A percentile compares a stretch with the other conserved stretches of the same genome.
These are phyloP conservation scores for Brachyopa scutellaris DNA, from an alignment of 2,888 invertebrate genomes.

Conservation along the genomic window DNA sequence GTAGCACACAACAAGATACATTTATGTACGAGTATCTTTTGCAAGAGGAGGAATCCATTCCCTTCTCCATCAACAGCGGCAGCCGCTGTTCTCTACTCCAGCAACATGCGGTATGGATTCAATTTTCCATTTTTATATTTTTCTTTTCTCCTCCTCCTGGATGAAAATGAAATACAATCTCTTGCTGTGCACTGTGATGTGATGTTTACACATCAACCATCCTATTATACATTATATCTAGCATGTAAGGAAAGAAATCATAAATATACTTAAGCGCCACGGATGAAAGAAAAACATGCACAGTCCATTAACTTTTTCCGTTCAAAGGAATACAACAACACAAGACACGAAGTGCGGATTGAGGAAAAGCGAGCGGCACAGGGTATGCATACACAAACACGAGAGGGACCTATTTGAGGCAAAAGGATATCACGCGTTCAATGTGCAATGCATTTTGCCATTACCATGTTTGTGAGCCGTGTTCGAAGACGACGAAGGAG, in stretches of 20 bases:
- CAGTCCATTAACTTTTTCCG: slow-evolving; percentile 80
- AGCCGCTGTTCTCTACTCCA: too few relatives aligned
- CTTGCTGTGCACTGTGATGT: slow-evolving; percentile 51
- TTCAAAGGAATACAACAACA: slow-evolving; percentile 52
- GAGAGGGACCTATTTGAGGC: slow-evolving; percentile 10
- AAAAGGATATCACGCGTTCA: slow-evolving; percentile 16
- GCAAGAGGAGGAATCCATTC: slow-evolving; percentile 11
- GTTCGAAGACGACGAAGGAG: too few relatives aligned
- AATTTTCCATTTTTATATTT: slow-evolving; percentile 52
- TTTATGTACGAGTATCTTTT: slow-evolving; percentile 13
- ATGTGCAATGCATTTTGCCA: slow-evolving; percentile 30
- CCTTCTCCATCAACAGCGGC: slow-evolving; percentile 39
- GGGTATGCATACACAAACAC: background rate
- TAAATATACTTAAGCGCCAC: slow-evolving; percentile 82
- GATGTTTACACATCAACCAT: slow-evolving; percentile 69
- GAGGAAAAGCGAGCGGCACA: slow-evolving; percentile 2
- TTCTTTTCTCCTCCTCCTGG: background rate
- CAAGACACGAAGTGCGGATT: slow-evolving; percentile 7
- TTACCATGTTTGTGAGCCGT: background rate
- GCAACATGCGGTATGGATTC: slow-evolving; percentile 37
- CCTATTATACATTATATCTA: slow-evolving; percentile 27
- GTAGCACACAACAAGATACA: slow-evolving; percentile 11
- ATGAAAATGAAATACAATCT: slow-evolving; percentile 65
- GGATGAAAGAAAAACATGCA: slow-evolving; percentile 81
- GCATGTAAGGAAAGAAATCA: slow-evolving; percentile 73